Evolutionary conservation across 2,113 vertebrate species (phyloP), one percentile per base, ranked within the genome.

Genomic region (Dicrurus megarhynchus): DNA sequence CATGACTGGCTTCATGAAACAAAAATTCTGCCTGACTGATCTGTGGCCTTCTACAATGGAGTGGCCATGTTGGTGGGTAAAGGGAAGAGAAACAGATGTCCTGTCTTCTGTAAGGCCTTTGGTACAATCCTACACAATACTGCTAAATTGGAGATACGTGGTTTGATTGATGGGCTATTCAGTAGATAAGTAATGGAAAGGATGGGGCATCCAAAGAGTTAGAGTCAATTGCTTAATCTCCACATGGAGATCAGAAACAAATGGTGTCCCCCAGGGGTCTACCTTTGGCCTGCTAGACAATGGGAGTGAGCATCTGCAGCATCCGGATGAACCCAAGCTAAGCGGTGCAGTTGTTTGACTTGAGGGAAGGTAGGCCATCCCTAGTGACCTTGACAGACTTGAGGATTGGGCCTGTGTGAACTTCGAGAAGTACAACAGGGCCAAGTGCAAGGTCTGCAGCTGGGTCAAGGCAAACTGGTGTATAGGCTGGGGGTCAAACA

Each of bases 251-350:
- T 42, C 12, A 35, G 42, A 23, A 68, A n/a, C 13, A 81, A 59
- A 14, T 7, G 1, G 3, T 77, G 13, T 33, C 8, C 19, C 6
- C 30, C 16, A 46, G 35, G 5, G 2, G 6, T 64, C 19, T 1
- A 11, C 33, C 33, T 78, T 30, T 59, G 24, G 11, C 37, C n/a
- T 42, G 4, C n/a, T 71, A 57, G 20, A 27, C 15, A 57, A 23
- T 6, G n/a, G 15, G 12, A 84, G 16, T 49, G 53, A 77, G 16
- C 30, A 17, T 24, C 18, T 24, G 23, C n/a, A 71, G 15, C 57
- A 81, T 41, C 22, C 1, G 1, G 22, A 33, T 13, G 11, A 60
- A 20, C 13, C 15, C 46, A 80, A 52, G 10, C 19, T 56, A 33
- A 37, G 14, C 13, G 22, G 10, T 65, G 7, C 9, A 22, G 13